Conservation (phyloP, 2,113 vertebrate genomes). For the Columba janthina region DNA sequence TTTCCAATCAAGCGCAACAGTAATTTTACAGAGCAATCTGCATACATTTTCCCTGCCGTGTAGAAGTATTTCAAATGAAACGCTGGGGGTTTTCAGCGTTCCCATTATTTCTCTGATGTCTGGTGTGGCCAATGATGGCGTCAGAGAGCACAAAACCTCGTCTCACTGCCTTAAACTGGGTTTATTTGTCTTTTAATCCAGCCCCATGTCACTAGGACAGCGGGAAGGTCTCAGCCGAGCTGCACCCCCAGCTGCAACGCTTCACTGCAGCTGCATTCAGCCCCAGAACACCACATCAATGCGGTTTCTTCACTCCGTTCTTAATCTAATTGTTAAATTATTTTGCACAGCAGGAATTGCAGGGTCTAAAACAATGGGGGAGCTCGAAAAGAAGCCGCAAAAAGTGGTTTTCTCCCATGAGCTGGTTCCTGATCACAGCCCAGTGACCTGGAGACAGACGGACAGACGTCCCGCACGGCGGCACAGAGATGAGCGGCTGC, state of each 20-base stretch:
- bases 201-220: accelerated
- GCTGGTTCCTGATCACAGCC: neutral
- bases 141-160: neutral
- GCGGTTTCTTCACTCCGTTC: neutral
- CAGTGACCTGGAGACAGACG: no score
- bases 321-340: neutral
- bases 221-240: neutral
- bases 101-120: neutral
- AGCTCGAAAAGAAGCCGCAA: neutral
- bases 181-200: neutral
- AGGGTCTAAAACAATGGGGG: neutral
- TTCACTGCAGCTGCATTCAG: neutral
- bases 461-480: neutral
- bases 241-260: neutral
- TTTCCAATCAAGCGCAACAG: neutral
- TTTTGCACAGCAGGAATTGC: neutral
- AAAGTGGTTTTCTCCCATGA: neutral
- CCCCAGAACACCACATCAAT: neutral
- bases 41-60: neutral
- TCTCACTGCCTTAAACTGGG: neutral
- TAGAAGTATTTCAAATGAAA: neutral
- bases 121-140: neutral
- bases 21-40: neutral
- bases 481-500: no score
- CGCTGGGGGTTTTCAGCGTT: neutral